These are phyloP conservation scores for Amitus sp. DNA, from an alignment of 2,888 invertebrate genomes.

Conservation along the genomic window DNA sequence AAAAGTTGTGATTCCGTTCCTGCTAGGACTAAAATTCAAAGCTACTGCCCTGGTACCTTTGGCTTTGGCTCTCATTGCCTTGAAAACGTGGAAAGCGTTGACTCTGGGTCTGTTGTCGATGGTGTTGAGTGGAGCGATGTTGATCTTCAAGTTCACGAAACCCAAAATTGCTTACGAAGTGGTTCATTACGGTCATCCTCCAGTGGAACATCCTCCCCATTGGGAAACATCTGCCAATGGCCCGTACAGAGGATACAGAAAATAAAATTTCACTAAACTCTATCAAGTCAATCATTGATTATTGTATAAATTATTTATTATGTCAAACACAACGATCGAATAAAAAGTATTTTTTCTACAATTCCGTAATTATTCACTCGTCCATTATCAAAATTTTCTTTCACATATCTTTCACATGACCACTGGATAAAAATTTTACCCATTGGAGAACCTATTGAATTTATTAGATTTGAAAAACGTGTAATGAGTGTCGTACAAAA, in stretches of 20 bases:
- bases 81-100: constrained; percentile 91
- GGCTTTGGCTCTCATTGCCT: constrained; percentile 82
- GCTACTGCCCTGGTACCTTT: constrained; percentile 85
- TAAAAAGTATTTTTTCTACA: background rate
- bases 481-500: too few species aligned
- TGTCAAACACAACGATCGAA: too few species aligned
- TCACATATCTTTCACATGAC: too few species aligned
- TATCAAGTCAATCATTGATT: constrained; percentile 46
- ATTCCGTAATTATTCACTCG: too few species aligned
- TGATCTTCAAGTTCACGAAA: constrained; percentile 88
- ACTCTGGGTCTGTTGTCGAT: constrained; percentile 85
- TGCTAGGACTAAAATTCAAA: constrained; percentile 87
- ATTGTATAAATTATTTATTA: constrained; percentile 42
- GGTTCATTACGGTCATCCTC: constrained; percentile 82
- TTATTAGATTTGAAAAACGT: too few species aligned
- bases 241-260: constrained; percentile 61
- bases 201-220: constrained; percentile 70
- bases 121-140: constrained; percentile 85
- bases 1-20: constrained; percentile 86
- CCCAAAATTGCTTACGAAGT: constrained; percentile 91
- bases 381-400: too few species aligned
- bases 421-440: too few species aligned
- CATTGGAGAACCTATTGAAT: too few species aligned
- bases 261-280: constrained; percentile 39
- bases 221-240: constrained; percentile 62